Conservation (phyloP, 2,888 invertebrate species). For the Scaptomyza polygonia region DNA sequence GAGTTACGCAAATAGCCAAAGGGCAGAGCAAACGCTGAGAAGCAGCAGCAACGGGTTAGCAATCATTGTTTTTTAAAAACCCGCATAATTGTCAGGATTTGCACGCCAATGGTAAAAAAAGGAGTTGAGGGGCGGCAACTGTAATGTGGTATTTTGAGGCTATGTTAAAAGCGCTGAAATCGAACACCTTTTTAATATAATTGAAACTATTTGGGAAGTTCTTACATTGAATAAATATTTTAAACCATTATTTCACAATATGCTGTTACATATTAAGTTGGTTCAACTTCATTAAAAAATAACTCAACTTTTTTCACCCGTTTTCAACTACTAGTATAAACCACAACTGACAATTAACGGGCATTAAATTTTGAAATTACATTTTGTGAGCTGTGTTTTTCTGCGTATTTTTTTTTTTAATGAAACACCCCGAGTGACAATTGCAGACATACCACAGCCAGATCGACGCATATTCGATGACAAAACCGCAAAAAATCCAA, state of each 20-base stretch:
- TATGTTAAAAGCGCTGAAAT: constrained; percentile 35
- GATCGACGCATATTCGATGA: constrained; percentile 49
- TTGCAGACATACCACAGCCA: constrained; percentile 47
- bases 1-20: constrained; percentile 73
- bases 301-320: constrained; percentile 1
- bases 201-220: constrained; percentile 7
- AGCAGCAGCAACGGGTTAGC: constrained; percentile 6
- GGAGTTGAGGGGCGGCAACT: constrained; percentile 40
- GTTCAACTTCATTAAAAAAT: neutral
- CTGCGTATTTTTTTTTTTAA: neutral
- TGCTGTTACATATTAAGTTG: too few relatives aligned
- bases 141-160: constrained; percentile 29
- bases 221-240: too few relatives aligned
- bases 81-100: constrained; percentile 80
- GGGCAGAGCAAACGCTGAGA: constrained; percentile 59
- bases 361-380: constrained; percentile 56
- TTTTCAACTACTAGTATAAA: neutral
- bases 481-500: constrained; percentile 58
- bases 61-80: constrained; percentile 59
- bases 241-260: too few relatives aligned
- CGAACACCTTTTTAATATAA: constrained; percentile 17
- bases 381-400: neutral
- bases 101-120: constrained; percentile 58
- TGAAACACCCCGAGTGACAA: constrained; percentile 66
- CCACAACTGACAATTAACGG: constrained; percentile 62